A percentile compares a stretch with the other conserved stretches of the same genome.
phyloP scores from a whole-genome alignment of 2,113 vertebrate genomes.

The Solea solea region DNA sequence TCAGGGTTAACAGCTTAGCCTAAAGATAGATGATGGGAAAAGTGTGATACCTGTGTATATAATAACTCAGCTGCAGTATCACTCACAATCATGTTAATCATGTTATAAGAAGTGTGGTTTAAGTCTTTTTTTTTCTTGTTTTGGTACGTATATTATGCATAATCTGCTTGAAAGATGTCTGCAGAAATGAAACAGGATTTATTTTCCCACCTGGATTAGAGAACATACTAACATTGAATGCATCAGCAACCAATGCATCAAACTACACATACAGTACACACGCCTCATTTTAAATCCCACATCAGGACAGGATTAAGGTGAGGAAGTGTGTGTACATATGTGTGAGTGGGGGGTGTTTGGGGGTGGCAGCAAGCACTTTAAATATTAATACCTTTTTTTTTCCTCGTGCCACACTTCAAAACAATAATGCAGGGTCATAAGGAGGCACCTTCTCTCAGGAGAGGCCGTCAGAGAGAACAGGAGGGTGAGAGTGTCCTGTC shows the following conservation, averaged over 20 bases:
- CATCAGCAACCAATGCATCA: constrained; percentile 45
- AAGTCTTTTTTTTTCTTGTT: no score
- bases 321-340: constrained; percentile 25
- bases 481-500: constrained; percentile 80
- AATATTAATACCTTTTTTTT: constrained; percentile 90
- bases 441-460: constrained; percentile 86
- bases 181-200: constrained; percentile 1
- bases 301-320: constrained; percentile 74
- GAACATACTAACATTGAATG: constrained; percentile 25
- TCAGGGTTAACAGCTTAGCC: no score
- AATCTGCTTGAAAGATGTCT: constrained; percentile 5
- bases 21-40: no score
- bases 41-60: no score
- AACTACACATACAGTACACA: constrained; percentile 26
- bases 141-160: neutral
- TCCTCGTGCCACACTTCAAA: constrained; percentile 87
- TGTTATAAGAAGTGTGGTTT: no score
- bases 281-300: constrained; percentile 52
- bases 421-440: constrained; percentile 88
- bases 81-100: no score
- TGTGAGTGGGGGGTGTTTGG: constrained; percentile 30
- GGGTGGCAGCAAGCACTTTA: constrained; percentile 80
- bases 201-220: constrained; percentile 22
- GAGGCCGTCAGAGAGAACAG: constrained; percentile 80
- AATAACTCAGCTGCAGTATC: no score